Conservation (phyloP, 1,140 invertebrate species). For the Aethina tumida region DNA sequence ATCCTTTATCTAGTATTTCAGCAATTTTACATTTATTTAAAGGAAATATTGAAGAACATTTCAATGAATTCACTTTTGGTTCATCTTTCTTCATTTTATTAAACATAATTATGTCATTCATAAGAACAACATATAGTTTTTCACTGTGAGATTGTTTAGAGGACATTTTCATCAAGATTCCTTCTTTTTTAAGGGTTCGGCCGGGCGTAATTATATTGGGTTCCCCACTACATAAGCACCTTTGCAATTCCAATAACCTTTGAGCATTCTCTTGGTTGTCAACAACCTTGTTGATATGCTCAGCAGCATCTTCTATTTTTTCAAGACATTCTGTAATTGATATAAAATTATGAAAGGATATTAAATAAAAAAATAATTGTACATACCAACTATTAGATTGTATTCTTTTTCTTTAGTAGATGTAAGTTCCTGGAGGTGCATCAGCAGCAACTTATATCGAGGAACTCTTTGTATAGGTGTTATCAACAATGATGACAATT, state of each 20-base stretch:
- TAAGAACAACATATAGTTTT: slow-evolving; percentile 42
- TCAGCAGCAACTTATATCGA: slow-evolving; percentile 60
- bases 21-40: slow-evolving; percentile 50
- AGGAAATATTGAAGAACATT: slow-evolving; percentile 48
- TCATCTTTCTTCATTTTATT: slow-evolving; percentile 43
- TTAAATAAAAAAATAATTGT: slow-evolving; percentile 3
- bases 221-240: slow-evolving; percentile 45
- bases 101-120: slow-evolving; percentile 51
- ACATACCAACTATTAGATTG: slow-evolving; percentile 37
- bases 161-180: slow-evolving; percentile 54
- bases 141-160: slow-evolving; percentile 36
- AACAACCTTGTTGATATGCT: slow-evolving; percentile 60
- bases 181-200: slow-evolving; percentile 58
- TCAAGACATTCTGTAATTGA: slow-evolving; percentile 46
- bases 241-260: slow-evolving; percentile 56
- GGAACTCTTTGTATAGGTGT: slow-evolving; percentile 68
- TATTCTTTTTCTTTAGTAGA: slow-evolving; percentile 49
- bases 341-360: slow-evolving; percentile 3
- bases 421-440: slow-evolving; percentile 56
- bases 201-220: slow-evolving; percentile 58
- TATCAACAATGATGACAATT: slow-evolving; percentile 60
- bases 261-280: slow-evolving; percentile 62
- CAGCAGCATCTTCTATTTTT: slow-evolving; percentile 55
- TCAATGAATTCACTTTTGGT: slow-evolving; percentile 37
- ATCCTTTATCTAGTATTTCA: slow-evolving; percentile 34